These are phyloP conservation scores for Stichodactyla mertensii DNA, from an alignment of 64 coral and sea anemone genomes.

Conservation along the genomic window DNA sequence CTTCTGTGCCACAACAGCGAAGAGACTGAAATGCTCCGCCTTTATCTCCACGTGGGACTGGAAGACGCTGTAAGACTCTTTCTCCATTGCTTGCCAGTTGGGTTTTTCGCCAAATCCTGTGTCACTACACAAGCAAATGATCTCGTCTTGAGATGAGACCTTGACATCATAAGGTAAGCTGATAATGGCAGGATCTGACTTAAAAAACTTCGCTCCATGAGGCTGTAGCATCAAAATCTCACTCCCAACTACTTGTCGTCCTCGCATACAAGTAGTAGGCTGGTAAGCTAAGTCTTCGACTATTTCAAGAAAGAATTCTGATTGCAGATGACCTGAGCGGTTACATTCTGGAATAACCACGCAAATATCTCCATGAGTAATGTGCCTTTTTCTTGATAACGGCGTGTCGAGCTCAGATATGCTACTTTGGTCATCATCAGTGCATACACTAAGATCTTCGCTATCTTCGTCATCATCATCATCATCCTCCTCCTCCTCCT, in stretches of 20 bases:
- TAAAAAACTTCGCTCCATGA: slow-evolving; percentile 82
- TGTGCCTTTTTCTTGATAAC: slow-evolving; percentile 50
- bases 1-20: slow-evolving; percentile 72
- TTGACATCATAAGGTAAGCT: slow-evolving; percentile 64
- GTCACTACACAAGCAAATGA: slow-evolving; percentile 79
- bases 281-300: slow-evolving; percentile 63
- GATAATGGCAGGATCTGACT: slow-evolving; percentile 81
- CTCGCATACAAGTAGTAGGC: slow-evolving; percentile 37
- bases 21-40: slow-evolving; percentile 90
- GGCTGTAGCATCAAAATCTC: slow-evolving; percentile 71
- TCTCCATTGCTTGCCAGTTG: slow-evolving; percentile 58
- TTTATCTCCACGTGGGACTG: slow-evolving; percentile 70
- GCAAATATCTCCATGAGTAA: slow-evolving; percentile 76
- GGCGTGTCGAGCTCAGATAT: neutral
- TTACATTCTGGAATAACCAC: slow-evolving; percentile 91
- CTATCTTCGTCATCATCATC: neutral
- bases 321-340: slow-evolving; percentile 65
- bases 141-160: slow-evolving; percentile 27
- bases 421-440: slow-evolving; percentile 21
- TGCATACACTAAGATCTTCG: neutral
- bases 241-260: slow-evolving; percentile 63
- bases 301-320: slow-evolving; percentile 80
- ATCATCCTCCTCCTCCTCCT: neutral
- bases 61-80: slow-evolving; percentile 56
- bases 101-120: slow-evolving; percentile 66